These are phyloP conservation scores for Pantelozetes paolii DNA, from an alignment of 2,888 invertebrate genomes.

Conservation along the genomic window DNA sequence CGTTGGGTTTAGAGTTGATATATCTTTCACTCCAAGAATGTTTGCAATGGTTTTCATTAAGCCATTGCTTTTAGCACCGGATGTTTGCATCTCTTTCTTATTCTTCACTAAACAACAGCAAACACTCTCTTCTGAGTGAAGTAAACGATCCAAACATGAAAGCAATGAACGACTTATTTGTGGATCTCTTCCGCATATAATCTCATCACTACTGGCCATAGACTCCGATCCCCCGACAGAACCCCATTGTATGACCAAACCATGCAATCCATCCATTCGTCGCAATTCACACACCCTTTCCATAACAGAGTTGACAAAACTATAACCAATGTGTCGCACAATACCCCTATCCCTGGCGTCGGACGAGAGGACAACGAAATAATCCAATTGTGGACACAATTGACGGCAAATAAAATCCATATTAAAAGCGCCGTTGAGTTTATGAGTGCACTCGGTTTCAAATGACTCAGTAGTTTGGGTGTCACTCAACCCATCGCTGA, in stretches of 20 bases:
- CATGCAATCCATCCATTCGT: slow-evolving; percentile 72
- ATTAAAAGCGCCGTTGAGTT: too few species aligned
- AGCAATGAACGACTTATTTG: slow-evolving; percentile 91
- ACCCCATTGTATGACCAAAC: slow-evolving; percentile 92
- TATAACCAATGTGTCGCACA: slow-evolving; percentile 86
- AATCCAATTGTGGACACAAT: slow-evolving; percentile 80
- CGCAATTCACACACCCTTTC: slow-evolving; percentile 86
- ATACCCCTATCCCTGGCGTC: slow-evolving; percentile 95
- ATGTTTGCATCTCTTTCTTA: slow-evolving; percentile 3
- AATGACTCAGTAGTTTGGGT: slow-evolving; percentile 74
- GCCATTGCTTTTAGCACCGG: slow-evolving; percentile 28
- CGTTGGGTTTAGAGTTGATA: slow-evolving; percentile 67
- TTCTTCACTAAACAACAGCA: slow-evolving; percentile 49
- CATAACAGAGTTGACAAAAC: slow-evolving; percentile 83
- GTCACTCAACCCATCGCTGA: slow-evolving; percentile 76
- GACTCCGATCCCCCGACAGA: slow-evolving; percentile 90
- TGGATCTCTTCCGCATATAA: slow-evolving; percentile 83
- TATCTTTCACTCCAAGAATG: slow-evolving; percentile 71
- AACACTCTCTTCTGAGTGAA: slow-evolving; percentile 80
- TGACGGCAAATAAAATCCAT: slow-evolving; percentile 74
- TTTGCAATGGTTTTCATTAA: not conserved
- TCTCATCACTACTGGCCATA: slow-evolving; percentile 80
- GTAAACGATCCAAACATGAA: slow-evolving; percentile 80
- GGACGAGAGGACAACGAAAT: slow-evolving; percentile 92
- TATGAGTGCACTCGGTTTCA: slow-evolving; percentile 79